A percentile compares a stretch with the other conserved stretches of the same genome.
phyloP scores from a whole-genome alignment of 2,888 invertebrate species.

The Chloromyia formosa region DNA sequence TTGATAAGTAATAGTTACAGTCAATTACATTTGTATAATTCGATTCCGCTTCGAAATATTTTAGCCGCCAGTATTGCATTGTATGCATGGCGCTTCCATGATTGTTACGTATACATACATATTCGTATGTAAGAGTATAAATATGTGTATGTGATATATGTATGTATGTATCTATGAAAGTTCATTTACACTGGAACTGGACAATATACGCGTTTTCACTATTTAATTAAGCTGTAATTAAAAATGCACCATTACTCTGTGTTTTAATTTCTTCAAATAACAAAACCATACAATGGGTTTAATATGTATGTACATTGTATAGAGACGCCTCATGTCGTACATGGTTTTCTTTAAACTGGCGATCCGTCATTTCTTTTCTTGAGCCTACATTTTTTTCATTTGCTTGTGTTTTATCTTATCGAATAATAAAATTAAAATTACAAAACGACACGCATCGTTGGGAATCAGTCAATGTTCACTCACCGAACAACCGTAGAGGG shows the following conservation, averaged over 20 bases:
- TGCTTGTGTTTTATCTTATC: neutral
- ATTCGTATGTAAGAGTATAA: no score
- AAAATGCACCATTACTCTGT: neutral
- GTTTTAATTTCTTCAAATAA: neutral
- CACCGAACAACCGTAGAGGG: neutral
- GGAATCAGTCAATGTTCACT: neutral
- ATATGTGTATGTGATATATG: no score
- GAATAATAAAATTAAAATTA: slow-evolving; percentile 4
- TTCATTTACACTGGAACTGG: neutral
- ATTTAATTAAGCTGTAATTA: slow-evolving; percentile 1
- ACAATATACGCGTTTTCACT: slow-evolving; percentile 9
- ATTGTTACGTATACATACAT: no score
- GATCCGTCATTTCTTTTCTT: neutral
- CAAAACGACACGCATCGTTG: neutral
- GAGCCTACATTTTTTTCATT: neutral
- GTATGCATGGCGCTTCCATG: no score
- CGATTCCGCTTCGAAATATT: no score
- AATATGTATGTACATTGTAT: neutral
- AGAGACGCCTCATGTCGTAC: neutral
- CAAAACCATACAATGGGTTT: neutral
- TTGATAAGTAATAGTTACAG: no score
- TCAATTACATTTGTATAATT: no score
- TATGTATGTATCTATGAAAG: no score
- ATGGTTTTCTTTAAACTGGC: neutral
- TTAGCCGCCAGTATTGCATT: no score